phyloP scores from a whole-genome alignment of 1,140 invertebrate genomes.

The Nixonia krombeini region DNA sequence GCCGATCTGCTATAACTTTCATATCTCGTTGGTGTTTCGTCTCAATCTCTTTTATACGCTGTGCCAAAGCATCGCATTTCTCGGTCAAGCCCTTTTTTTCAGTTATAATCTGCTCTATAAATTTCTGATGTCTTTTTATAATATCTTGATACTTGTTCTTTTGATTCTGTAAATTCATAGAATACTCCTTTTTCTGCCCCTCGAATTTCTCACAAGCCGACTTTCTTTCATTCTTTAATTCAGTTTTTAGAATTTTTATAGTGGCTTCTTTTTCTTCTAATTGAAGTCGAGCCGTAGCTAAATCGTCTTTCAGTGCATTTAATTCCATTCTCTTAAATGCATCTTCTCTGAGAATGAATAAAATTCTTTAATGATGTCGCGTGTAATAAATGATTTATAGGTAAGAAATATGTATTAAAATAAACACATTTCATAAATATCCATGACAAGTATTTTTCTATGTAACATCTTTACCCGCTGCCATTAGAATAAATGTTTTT shows the following conservation, averaged over 20 bases:
- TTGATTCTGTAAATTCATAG: constrained; percentile 70
- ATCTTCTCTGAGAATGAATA: constrained; percentile 12
- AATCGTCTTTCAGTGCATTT: constrained; percentile 51
- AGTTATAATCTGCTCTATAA: constrained; percentile 78
- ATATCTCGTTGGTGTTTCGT: constrained; percentile 71
- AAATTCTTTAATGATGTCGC: too few species aligned
- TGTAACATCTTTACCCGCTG: constrained; percentile 6
- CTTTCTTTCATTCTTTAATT: constrained; percentile 65
- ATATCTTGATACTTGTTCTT: constrained; percentile 78
- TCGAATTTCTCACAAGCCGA: constrained; percentile 62
- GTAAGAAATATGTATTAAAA: not conserved
- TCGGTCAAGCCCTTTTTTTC: constrained; percentile 79
- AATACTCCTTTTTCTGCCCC: constrained; percentile 59
- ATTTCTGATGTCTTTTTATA: constrained; percentile 78
- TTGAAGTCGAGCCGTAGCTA: constrained; percentile 57
- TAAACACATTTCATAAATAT: too few species aligned
- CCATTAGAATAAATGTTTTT: constrained; percentile 18
- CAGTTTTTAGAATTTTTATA: constrained; percentile 61
- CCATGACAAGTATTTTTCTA: too few species aligned
- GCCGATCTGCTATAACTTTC: constrained; percentile 76
- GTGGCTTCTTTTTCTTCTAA: constrained; percentile 68
- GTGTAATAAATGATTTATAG: too few species aligned
- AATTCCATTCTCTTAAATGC: constrained; percentile 20
- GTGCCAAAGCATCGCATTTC: constrained; percentile 75
- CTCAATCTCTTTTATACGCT: constrained; percentile 73